Evolutionary conservation across 2,888 invertebrate genomes (phyloP), one percentile per base, ranked within the genome.

Genomic region (Nycteola revayana): DNA sequence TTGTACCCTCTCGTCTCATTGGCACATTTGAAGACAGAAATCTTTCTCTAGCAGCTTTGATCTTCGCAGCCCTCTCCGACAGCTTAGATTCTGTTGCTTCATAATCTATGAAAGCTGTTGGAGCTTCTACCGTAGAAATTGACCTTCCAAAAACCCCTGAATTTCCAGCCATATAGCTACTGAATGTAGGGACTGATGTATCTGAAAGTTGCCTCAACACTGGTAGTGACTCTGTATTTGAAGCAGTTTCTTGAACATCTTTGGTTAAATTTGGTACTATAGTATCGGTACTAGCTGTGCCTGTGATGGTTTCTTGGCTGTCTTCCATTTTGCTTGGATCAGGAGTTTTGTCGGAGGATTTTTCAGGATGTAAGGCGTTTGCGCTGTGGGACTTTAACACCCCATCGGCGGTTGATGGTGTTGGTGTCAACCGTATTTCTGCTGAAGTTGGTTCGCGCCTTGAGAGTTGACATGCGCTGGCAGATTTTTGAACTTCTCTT

Each of bases 1-100:
- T 86, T 0, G 85, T 87, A 1, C 85, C 85, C 35, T 87, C 86
- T 21, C 84, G 59, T 42, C 87, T 72, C 74, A 86, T 82, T 0
- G 82, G 73, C 7, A 68, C 70, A n/a, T 82, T 74, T 0, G 90
- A 85, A 0, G 90, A 84, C 7, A 95, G 66, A 53, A 95, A 95
- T 49, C 91, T 92, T 53, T 95, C 94, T 59, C 94, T 93, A 0
- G 95, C 95, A 37, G 90, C 91, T 49, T 91, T 90, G 6, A 94
- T 76, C 44, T 91, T 91, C n/a, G 90, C 84, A 0, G 93, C 92
- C 38, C 87, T 71, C 25, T 86, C 87, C 0, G 87, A 51, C 85
- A 89, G 50, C 75, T 78, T 55, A 66, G 87, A 26, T 67, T 66
- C 39, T 9, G 67, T 32, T 14, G 60, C 52, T 9, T 69, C 73